Evolutionary conservation across 2,888 invertebrate genomes (phyloP), one percentile per base, ranked within the genome.

Genomic region (Horisme vitalbata): DNA sequence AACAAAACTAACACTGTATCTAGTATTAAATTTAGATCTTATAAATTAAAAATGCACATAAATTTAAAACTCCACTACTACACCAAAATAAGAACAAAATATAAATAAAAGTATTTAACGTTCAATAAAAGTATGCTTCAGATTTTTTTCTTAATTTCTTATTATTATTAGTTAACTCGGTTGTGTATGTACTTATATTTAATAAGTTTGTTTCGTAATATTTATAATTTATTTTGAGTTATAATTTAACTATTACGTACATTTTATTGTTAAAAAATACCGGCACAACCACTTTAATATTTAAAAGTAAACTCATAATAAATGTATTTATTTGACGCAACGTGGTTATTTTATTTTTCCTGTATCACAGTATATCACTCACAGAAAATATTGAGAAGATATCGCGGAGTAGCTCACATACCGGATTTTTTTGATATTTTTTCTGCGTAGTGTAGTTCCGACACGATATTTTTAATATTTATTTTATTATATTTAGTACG

Each of bases 171-270:
- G 75, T 79, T 81, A 75, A 79, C 80, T 86, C 83, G 87, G 86
- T 89, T 89, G 85, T 88, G 89, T 90, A 83, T 88, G 88, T 92
- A 91, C 91, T 91, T 91, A 91, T 91, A 56, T 48, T 88, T 90
- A 68, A 69, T 83, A 83, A 80, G 77, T 81, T 79, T 57, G 64
- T 63, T 65, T 52, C 49, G 46, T 57, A 55, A 52, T 55, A 71
- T 69, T 79, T 80, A 61, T 78, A 71, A 60, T 70, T 66, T 55
- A 45, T 63, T 72, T 78, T 81, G 75, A 70, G 37, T 56, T 79
- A 74, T 86, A 83, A 55, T 90, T 88, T 91, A 89, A 90, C 82
- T 78, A 71, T 72, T 74, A 75, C 72, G 46, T 61, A 55, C 46
- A 59, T 75, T 75, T 73, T 74, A 80, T 78, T 80, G 79, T 85